phyloP scores from a whole-genome alignment of 2,888 invertebrate genomes.

The Hartigia nigra region DNA sequence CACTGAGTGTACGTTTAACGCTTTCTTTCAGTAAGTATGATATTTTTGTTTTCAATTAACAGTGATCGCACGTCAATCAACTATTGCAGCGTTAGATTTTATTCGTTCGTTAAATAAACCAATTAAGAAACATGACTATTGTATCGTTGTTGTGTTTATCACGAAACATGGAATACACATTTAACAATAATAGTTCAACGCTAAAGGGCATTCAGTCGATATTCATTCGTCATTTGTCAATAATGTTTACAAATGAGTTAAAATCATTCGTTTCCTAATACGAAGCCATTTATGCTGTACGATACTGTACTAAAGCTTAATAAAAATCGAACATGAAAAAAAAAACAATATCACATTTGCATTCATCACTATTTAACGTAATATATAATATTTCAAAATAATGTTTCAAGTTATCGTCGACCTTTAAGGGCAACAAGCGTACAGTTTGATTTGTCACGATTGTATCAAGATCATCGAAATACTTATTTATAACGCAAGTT shows the following conservation, averaged over 20 bases:
- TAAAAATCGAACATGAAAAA: slow-evolving; percentile 3
- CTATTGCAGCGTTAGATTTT: neutral
- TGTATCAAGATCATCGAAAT: neutral
- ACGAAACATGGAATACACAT: neutral
- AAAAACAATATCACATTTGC: slow-evolving; percentile 41
- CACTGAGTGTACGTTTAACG: neutral
- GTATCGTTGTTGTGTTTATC: neutral
- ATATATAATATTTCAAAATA: neutral
- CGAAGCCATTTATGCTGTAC: neutral
- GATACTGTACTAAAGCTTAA: neutral
- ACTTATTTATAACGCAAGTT: neutral
- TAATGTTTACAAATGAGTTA: neutral
- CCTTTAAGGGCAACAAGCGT: neutral
- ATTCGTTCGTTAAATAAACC: neutral
- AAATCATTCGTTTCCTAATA: neutral
- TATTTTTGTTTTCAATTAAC: neutral
- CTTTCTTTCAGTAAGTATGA: neutral
- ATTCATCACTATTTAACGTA: slow-evolving; percentile 24
- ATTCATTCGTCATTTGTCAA: neutral
- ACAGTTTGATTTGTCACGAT: neutral
- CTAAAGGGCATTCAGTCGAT: neutral
- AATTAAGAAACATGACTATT: neutral
- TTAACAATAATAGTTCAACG: neutral
- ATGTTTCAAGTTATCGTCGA: neutral
- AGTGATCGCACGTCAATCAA: neutral